phyloP scores from a whole-genome alignment of 2,113 vertebrate genomes.

The Nibea coibor region DNA sequence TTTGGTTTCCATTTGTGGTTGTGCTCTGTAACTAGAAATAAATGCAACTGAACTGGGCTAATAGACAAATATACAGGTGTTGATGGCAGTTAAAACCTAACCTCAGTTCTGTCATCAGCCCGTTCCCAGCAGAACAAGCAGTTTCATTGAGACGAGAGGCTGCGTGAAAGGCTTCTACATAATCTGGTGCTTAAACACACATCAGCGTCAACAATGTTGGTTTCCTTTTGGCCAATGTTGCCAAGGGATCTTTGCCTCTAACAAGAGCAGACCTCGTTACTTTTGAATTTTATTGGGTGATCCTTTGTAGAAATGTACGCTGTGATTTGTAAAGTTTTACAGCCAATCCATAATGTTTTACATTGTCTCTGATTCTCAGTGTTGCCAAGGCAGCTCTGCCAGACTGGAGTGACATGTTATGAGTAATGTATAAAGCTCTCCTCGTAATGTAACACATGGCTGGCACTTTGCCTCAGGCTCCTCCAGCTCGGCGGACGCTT shows the following conservation, averaged over 20 bases:
- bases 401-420: constrained; percentile 16
- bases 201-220: background rate
- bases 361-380: constrained; percentile 12
- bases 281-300: constrained; percentile 7
- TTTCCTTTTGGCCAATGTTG: constrained; percentile 9
- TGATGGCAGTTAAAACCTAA: constrained; percentile 9
- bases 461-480: constrained; percentile 31
- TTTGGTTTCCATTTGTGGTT: too few relatives aligned
- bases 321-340: constrained; percentile 9
- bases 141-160: constrained; percentile 21
- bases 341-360: constrained; percentile 16
- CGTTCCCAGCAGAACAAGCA: background rate
- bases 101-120: constrained; percentile 15
- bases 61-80: constrained; percentile 1
- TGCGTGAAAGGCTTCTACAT: constrained; percentile 1
- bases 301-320: constrained; percentile 19
- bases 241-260: constrained; percentile 11
- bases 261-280: constrained; percentile 19
- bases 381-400: background rate
- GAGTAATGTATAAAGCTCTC: constrained; percentile 28
- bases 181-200: constrained; percentile 17
- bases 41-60: background rate
- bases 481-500: constrained; percentile 18
- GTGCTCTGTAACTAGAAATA: background rate
- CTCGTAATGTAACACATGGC: constrained; percentile 21